These are phyloP conservation scores for Holcopasites calliopsidis DNA, from an alignment of 1,140 invertebrate genomes.

Conservation along the genomic window DNA sequence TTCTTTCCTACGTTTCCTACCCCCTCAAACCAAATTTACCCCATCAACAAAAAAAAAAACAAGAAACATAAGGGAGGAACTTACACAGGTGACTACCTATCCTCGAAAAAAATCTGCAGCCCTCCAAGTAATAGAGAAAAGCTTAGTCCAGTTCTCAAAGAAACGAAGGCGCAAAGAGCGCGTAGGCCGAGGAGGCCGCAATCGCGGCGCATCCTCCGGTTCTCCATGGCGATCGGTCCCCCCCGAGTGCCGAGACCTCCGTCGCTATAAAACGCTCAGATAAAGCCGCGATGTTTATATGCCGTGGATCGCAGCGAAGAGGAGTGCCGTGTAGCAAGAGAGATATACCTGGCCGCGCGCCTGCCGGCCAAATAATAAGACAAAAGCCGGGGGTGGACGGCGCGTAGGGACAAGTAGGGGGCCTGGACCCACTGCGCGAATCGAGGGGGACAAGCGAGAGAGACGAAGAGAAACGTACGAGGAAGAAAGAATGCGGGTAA, in stretches of 20 bases:
- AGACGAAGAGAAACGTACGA: constrained; percentile 9
- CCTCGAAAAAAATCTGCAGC: no score
- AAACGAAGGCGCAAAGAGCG: constrained; percentile 7
- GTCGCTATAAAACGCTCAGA: constrained; percentile 71
- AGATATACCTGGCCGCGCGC: constrained; percentile 62
- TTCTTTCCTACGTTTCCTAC: no score
- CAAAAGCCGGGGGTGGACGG: constrained; percentile 66
- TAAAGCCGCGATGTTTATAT: constrained; percentile 75
- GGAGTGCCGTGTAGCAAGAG: constrained; percentile 54
- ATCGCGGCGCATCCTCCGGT: constrained; percentile 28
- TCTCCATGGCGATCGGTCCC: constrained; percentile 45
- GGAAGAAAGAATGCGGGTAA: constrained; percentile 13
- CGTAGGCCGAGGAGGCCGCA: constrained; percentile 50
- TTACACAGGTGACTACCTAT: no score
- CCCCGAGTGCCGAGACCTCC: constrained; percentile 40
- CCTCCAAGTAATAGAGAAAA: neutral
- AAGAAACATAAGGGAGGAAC: no score
- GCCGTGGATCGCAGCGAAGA: constrained; percentile 59
- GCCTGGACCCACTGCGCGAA: neutral
- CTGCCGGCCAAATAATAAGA: constrained; percentile 72
- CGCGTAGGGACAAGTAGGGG: constrained; percentile 22
- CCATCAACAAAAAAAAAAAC: no score
- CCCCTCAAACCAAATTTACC: no score
- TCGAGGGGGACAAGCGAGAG: neutral
- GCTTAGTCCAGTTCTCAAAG: neutral